Evolutionary conservation across 2,888 invertebrate species (phyloP).

Genomic region (Lepidochitona cinerea): DNA sequence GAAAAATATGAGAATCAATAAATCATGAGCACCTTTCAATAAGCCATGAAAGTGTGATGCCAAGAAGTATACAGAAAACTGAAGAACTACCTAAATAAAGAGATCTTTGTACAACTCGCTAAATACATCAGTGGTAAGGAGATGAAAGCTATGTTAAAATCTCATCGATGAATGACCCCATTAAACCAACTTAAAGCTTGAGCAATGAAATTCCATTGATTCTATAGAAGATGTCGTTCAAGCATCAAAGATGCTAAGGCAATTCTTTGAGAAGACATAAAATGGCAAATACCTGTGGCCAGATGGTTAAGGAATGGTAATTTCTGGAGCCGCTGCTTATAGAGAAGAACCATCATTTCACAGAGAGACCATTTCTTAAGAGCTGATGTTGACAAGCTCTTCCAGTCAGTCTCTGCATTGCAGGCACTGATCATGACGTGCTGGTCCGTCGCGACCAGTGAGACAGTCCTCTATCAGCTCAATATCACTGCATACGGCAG

Average conservation of each 20-base stretch:
- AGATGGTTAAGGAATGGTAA: background rate
- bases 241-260: too few relatives aligned
- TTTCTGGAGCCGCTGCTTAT: background rate
- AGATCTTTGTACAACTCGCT: too few relatives aligned
- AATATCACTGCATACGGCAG: background rate
- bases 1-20: background rate
- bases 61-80: too few relatives aligned
- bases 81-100: too few relatives aligned
- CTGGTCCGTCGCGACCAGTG: background rate
- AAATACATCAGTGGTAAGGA: too few relatives aligned
- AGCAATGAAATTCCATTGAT: too few relatives aligned
- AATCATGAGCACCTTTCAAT: background rate
- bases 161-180: too few relatives aligned
- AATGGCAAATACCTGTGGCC: background rate
- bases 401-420: too few relatives aligned
- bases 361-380: background rate
- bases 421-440: background rate
- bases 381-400: background rate
- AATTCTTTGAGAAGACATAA: too few relatives aligned
- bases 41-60: background rate
- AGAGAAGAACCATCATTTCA: conserved; percentile 4
- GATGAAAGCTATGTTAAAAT: too few relatives aligned
- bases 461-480: background rate
- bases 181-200: too few relatives aligned
- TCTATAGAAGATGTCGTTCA: too few relatives aligned